A percentile compares a stretch with the other conserved stretches of the same genome.
These are phyloP conservation scores for Rhinichthys osculus DNA, from an alignment of 2,797 vertebrate species.

Conservation along the genomic window DNA sequence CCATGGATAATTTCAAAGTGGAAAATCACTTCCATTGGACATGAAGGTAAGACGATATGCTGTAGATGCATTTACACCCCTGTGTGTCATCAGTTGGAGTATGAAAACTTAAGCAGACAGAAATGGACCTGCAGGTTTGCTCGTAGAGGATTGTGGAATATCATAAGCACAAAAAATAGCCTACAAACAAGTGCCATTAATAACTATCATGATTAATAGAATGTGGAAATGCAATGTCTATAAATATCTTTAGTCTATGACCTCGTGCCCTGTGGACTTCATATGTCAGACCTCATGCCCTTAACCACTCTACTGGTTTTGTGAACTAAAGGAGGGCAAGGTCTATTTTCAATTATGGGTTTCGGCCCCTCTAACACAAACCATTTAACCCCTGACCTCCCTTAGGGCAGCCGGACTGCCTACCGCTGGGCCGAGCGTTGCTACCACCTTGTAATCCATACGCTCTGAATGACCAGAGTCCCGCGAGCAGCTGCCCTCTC, in stretches of 20 bases:
- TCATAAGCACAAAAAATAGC: neutral
- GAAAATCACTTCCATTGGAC: neutral
- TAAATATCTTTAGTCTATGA: constrained; percentile 28
- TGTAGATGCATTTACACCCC: neutral
- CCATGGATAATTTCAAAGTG: neutral
- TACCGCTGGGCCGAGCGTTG: constrained; percentile 73
- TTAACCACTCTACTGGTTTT: constrained; percentile 47
- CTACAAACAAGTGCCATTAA: too few relatives aligned
- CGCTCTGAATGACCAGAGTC: constrained; percentile 77
- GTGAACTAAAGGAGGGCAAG: constrained; percentile 40
- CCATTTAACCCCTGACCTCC: constrained; percentile 81
- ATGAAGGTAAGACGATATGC: neutral
- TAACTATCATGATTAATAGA: constrained; percentile 38
- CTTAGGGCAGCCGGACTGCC: constrained; percentile 76
- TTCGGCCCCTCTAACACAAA: constrained; percentile 72
- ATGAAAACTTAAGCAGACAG: constrained; percentile 46
- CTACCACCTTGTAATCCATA: constrained; percentile 77
- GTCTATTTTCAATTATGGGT: constrained; percentile 51
- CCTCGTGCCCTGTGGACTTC: constrained; percentile 44
- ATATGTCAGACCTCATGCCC: constrained; percentile 40
- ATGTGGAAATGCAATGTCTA: constrained; percentile 28
- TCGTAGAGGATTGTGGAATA: neutral
- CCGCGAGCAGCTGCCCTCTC: constrained; percentile 76
- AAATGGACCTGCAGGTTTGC: neutral
- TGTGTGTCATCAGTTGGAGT: constrained; percentile 2